Evolutionary conservation across 1,140 invertebrate species (phyloP), one percentile per base, ranked within the genome.

Genomic region (Bombus pyrosoma): DNA sequence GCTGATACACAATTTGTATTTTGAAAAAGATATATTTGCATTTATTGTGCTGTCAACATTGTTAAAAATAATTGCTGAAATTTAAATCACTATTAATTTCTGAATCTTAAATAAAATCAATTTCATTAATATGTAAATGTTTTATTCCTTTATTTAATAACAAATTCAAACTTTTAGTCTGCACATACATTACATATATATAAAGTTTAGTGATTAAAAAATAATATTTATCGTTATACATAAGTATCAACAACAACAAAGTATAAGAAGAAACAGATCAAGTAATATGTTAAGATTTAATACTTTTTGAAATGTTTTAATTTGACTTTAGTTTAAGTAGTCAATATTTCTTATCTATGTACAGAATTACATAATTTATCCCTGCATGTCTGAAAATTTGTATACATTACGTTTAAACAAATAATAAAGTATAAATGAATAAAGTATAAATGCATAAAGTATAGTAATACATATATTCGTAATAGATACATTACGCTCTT

Each of bases 381-480:
- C 22, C 74, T 32, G 10, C 22, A 8, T 47, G n/a, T 39, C n/a
- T 34, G 32, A 80, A 32, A 77, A 85, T 87, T 80, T 91, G 86
- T 91, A 82, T 87, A 91, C 83, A 88, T 85, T 89, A 76, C 68
- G 82, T 85, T 90, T 85, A 81, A 82, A 89, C 75, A 77, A 90
- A 68, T 87, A 85, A 86, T 87, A 91, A 86, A 91, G 83, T 85
- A 86, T 74, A 80, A 87, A 68, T 39, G n/a, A 85, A 86, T 87
- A 91, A 86, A 91, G 83, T 85, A 86, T 74, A 80, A 87, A 68
- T 39, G 69, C 82, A 78, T 68, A 69, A 72, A 73, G 37, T 72
- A 64, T 43, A 71, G 47, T 84, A 34, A 69, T 53, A 87, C n/a
- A 66, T 84, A 79, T 59, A 73, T 64, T 74, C 39, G 5, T 59